Percentiles rank a stretch among this genome's conserved stretches.
These are phyloP conservation scores for Parotocinclus haroldoi DNA, from an alignment of 2,797 vertebrate species.

Conservation along the genomic window DNA sequence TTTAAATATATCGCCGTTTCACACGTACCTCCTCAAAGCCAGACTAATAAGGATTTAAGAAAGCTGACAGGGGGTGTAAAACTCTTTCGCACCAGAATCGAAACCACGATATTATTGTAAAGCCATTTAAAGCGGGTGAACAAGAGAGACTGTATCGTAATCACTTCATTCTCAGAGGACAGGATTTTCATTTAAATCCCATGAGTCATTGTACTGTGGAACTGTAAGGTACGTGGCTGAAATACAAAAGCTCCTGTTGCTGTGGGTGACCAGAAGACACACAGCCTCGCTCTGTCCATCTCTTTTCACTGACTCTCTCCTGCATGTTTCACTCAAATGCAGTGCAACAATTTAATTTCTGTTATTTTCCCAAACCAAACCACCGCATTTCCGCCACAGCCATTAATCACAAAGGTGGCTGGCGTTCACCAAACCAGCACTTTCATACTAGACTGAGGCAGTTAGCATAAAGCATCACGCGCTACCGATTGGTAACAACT, in stretches of 20 bases:
- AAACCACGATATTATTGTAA: constrained; percentile 24
- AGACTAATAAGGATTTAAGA: constrained; percentile 31
- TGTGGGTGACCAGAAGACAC: constrained; percentile 43
- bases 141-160: constrained; percentile 18
- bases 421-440: no score
- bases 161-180: constrained; percentile 32
- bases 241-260: constrained; percentile 46
- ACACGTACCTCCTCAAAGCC: neutral
- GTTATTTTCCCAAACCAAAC: no score
- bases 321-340: constrained; percentile 4
- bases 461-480: no score
- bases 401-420: no score
- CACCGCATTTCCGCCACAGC: no score
- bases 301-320: neutral
- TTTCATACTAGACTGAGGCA: no score
- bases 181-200: constrained; percentile 32
- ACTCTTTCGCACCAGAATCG: neutral
- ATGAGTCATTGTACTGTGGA: constrained; percentile 32
- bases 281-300: constrained; percentile 24
- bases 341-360: constrained; percentile 9
- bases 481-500: no score
- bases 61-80: constrained; percentile 5
- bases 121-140: constrained; percentile 9
- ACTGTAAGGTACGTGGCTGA: constrained; percentile 36
- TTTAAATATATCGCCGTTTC: neutral